These are phyloP conservation scores for Circaetus cinerascens DNA, from an alignment of 2,113 vertebrate species.

Conservation along the genomic window DNA sequence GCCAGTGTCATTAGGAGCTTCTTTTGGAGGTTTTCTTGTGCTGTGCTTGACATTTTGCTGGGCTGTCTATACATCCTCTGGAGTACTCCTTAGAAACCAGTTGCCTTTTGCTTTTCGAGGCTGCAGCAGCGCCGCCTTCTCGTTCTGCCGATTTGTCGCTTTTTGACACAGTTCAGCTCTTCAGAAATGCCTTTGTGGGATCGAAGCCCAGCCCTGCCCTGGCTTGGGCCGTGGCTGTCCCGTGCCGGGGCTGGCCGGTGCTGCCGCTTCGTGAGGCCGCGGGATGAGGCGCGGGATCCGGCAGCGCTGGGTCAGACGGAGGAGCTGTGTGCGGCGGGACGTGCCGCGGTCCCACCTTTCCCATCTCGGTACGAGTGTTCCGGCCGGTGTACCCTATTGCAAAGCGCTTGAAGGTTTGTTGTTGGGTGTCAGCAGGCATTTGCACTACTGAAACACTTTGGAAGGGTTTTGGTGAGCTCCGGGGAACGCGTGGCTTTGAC, in stretches of 20 bases:
- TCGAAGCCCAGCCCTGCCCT: neutral
- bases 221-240: neutral
- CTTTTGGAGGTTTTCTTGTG: neutral
- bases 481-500: neutral
- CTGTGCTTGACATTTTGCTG: neutral
- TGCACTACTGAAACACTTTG: neutral
- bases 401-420: neutral
- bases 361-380: neutral
- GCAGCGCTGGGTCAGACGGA: too few species aligned
- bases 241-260: neutral
- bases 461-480: neutral
- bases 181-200: neutral
- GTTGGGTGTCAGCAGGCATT: neutral
- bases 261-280: neutral
- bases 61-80: neutral
- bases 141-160: neutral
- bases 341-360: neutral
- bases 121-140: neutral
- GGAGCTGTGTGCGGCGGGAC: neutral
- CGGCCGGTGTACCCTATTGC: neutral
- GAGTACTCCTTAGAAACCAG: neutral
- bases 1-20: neutral
- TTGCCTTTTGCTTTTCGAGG: neutral
- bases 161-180: neutral
- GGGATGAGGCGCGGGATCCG: neutral